A percentile compares a stretch with the other conserved stretches of the same genome.
phyloP scores from a whole-genome alignment of 2,113 vertebrate species.

The Trochalopteron elliotii region DNA sequence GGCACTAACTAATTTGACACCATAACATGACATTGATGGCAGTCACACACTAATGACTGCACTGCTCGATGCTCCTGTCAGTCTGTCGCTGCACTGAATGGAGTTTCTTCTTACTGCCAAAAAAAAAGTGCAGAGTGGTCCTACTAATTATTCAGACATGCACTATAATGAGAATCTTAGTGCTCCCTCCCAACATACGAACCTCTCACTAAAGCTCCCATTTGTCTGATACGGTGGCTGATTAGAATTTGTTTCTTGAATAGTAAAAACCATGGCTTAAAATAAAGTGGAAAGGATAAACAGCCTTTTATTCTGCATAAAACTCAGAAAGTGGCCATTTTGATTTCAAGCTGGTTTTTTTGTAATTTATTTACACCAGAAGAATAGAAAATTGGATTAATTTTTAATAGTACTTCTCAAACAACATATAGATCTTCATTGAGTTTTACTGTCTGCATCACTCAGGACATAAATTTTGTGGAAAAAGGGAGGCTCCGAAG shows the following conservation, averaged over 20 bases:
- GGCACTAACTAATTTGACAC: constrained; percentile 77
- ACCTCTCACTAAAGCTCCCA: constrained; percentile 63
- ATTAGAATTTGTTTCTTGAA: constrained; percentile 77
- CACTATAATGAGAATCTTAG: constrained; percentile 72
- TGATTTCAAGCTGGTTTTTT: not conserved
- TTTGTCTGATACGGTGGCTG: constrained; percentile 74
- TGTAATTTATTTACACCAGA: constrained; percentile 47
- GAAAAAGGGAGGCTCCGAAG: not conserved
- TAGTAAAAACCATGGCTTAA: constrained; percentile 64
- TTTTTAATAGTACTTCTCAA: constrained; percentile 59
- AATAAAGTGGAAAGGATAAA: constrained; percentile 48
- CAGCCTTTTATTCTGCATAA: constrained; percentile 55
- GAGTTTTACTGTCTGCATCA: not conserved
- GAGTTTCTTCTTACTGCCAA: constrained; percentile 51
- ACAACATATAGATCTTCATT: constrained; percentile 50
- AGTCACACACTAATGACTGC: constrained; percentile 70
- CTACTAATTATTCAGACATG: constrained; percentile 76
- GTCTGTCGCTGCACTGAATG: constrained; percentile 61
- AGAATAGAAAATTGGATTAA: constrained; percentile 55
- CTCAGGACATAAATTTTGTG: not conserved
- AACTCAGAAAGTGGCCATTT: constrained; percentile 60
- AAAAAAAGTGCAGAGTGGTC: constrained; percentile 43
- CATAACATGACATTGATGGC: constrained; percentile 67
- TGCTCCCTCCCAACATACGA: constrained; percentile 67
- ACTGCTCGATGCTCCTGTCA: constrained; percentile 69